These are phyloP conservation scores for Globicephala melas DNA, from an alignment of 2,113 vertebrate genomes.

Conservation along the genomic window DNA sequence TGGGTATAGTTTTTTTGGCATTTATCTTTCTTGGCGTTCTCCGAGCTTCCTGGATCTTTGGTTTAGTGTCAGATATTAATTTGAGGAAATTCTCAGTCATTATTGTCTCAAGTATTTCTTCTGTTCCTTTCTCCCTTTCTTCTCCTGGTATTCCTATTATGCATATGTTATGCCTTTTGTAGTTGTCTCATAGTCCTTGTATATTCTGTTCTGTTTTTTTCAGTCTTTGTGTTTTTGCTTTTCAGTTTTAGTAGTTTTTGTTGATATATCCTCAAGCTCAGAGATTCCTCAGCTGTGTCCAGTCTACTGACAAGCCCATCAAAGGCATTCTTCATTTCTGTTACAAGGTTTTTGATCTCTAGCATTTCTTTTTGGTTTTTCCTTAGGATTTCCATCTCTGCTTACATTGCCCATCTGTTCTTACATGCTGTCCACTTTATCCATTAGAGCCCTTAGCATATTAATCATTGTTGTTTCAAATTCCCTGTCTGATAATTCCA, in stretches of 20 bases:
- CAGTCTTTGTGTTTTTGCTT: not conserved
- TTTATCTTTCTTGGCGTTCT: not conserved
- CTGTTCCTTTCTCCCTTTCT: not conserved
- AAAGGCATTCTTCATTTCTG: not conserved
- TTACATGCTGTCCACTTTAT: not conserved
- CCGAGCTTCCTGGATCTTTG: not conserved
- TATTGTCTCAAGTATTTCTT: not conserved
- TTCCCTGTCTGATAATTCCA: conserved; percentile 12
- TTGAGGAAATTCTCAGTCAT: not conserved
- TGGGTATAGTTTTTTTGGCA: not conserved
- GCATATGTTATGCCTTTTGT: not conserved
- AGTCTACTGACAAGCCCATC: not conserved
- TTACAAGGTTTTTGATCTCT: not conserved
- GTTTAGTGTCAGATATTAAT: not conserved
- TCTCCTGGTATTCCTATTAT: not conserved
- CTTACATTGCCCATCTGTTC: conserved; percentile 28
- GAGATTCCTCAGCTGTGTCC: not conserved
- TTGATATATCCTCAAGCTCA: not conserved
- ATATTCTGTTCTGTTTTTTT: not conserved
- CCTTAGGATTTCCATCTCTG: conserved; percentile 1
- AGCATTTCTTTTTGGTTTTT: not conserved
- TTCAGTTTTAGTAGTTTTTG: not conserved
- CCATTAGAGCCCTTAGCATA: not conserved
- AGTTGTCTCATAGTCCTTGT: not conserved
- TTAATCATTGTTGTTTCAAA: conserved; percentile 39